These are phyloP conservation scores for Xiphophorus couchianus DNA, from an alignment of 2,113 vertebrate species.

Conservation along the genomic window DNA sequence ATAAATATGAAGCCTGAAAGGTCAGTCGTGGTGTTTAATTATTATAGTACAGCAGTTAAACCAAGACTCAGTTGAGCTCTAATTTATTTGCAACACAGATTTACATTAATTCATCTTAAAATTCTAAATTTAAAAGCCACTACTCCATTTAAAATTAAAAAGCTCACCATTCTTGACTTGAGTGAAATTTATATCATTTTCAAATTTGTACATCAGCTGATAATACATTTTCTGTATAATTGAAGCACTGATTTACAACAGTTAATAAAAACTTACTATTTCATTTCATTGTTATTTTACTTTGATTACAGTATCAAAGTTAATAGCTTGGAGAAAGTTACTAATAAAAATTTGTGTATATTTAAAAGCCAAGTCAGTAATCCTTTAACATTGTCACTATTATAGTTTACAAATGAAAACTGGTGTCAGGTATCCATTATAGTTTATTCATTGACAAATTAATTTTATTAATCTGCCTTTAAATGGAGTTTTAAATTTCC, in stretches of 20 bases:
- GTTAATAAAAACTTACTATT: neutral
- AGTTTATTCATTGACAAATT: too few species aligned
- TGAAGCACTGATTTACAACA: too few species aligned
- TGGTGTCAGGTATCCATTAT: too few species aligned
- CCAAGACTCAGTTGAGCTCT: neutral
- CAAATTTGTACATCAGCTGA: neutral
- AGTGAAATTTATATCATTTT: neutral
- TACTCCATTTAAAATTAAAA: neutral
- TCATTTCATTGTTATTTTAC: neutral
- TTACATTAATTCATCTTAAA: neutral
- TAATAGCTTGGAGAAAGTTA: too few species aligned
- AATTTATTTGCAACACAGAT: neutral
- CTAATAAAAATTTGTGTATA: too few species aligned
- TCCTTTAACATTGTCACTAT: too few species aligned
- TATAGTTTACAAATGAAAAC: too few species aligned
- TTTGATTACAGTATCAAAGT: neutral
- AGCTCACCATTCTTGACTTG: neutral
- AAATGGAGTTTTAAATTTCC: too few species aligned
- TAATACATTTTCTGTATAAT: neutral
- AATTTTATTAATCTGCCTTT: too few species aligned
- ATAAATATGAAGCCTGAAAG: conserved; percentile 1
- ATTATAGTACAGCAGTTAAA: neutral
- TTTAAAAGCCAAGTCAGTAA: too few species aligned
- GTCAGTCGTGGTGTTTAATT: neutral
- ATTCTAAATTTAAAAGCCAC: neutral